These are phyloP conservation scores for Hermatobates lingyangjiaoensis DNA, from an alignment of 1,140 invertebrate genomes.

Conservation along the genomic window DNA sequence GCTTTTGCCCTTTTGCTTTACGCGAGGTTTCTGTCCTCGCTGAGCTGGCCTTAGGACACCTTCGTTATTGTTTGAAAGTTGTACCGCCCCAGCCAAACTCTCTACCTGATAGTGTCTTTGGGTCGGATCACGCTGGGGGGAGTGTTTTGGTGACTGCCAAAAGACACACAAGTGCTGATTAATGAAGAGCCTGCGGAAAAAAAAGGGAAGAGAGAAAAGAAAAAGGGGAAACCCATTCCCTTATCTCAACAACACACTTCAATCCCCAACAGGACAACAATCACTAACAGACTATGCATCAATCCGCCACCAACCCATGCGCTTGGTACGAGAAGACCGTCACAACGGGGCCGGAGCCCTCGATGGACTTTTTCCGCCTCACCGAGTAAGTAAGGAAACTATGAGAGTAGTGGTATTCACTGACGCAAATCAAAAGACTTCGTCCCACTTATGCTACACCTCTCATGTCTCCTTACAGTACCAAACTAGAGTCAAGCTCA, in stretches of 20 bases:
- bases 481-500: slow-evolving; percentile 71
- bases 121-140: slow-evolving; percentile 33
- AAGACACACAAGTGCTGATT: no score
- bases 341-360: slow-evolving; percentile 3
- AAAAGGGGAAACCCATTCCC: no score
- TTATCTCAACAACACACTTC: no score
- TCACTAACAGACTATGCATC: no score
- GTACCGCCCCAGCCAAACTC: slow-evolving; percentile 72
- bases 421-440: slow-evolving; percentile 18
- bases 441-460: slow-evolving; percentile 59
- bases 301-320: no score
- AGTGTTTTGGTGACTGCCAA: no score
- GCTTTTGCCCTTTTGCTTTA: slow-evolving; percentile 70
- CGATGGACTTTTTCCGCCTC: slow-evolving; percentile 31
- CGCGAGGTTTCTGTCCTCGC: slow-evolving; percentile 65
- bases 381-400: slow-evolving; percentile 47
- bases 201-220: no score
- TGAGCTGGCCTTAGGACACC: slow-evolving; percentile 70
- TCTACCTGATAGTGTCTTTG: slow-evolving; percentile 49
- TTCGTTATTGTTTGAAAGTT: slow-evolving; percentile 63
- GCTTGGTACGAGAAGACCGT: slow-evolving; percentile 13
- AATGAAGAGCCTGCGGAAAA: no score
- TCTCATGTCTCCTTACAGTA: slow-evolving; percentile 61
- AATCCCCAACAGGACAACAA: no score
- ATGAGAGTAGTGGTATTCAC: slow-evolving; percentile 53